A percentile compares a stretch with the other conserved stretches of the same genome.
These are phyloP conservation scores for Oasisia sp. DNA, from an alignment of 2,888 invertebrate genomes.

Conservation along the genomic window DNA sequence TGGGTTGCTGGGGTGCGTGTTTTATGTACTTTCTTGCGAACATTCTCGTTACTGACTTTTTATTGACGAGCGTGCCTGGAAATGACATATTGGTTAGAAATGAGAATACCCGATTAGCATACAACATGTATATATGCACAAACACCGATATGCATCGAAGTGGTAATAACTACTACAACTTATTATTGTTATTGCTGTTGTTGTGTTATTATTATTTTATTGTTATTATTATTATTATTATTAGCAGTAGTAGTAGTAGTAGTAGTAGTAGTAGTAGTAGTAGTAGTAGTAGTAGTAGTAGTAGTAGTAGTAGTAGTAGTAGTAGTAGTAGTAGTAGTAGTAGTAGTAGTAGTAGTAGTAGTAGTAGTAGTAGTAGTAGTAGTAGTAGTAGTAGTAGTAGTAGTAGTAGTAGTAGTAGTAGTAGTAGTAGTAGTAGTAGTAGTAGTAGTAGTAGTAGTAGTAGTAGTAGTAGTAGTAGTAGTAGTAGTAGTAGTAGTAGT, in stretches of 20 bases:
- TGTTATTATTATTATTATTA: no score
- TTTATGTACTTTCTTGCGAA: background rate
- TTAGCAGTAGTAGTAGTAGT: no score
- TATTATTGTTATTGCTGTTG: no score
- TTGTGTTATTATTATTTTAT: no score
- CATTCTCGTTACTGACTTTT: no score
- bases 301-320: background rate
- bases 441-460: background rate
- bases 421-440: slow-evolving; percentile 24
- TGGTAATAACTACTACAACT: no score
- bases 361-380: slow-evolving; percentile 25
- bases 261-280: no score
- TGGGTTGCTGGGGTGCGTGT: background rate
- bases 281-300: slow-evolving; percentile 6
- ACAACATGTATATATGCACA: no score
- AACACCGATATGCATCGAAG: no score
- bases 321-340: background rate
- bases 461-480: background rate
- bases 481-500: slow-evolving; percentile 18
- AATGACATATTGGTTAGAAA: no score
- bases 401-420: slow-evolving; percentile 25
- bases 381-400: slow-evolving; percentile 21
- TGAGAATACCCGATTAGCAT: no score
- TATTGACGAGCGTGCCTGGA: no score
- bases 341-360: slow-evolving; percentile 25